A percentile compares a stretch with the other conserved stretches of the same genome.
Conservation (phyloP, 2,888 invertebrate genomes). For the Clostera curtula region DNA sequence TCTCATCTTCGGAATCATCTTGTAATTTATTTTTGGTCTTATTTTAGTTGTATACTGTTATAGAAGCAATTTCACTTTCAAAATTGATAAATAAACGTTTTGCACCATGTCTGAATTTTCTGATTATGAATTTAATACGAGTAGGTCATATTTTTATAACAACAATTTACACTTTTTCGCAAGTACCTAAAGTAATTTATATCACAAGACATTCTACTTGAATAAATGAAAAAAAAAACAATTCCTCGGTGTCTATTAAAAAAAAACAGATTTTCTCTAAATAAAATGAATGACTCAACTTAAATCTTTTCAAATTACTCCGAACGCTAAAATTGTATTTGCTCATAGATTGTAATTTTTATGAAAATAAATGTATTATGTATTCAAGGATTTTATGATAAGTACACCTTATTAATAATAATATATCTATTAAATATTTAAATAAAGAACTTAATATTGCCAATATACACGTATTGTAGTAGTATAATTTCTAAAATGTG, state of each 20-base stretch:
- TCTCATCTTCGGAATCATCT: no score
- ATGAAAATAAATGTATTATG: conserved; percentile 17
- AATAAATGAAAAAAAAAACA: no score
- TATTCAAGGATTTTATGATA: conserved; percentile 26
- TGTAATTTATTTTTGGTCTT: no score
- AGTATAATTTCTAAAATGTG: conserved; percentile 48
- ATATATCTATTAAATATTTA: conserved; percentile 35
- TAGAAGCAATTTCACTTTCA: no score
- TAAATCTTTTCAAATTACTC: conserved; percentile 13
- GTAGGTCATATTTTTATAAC: conserved; percentile 33
- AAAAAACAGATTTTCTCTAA: no score
- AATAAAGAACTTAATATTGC: conserved; percentile 29
- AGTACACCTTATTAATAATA: conserved; percentile 23
- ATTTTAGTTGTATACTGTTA: no score
- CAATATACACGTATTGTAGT: conserved; percentile 46
- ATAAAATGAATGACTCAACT: conserved; percentile 10
- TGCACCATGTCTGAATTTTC: no score
- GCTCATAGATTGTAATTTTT: conserved; percentile 30
- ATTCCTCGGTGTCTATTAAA: no score
- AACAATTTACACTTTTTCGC: conserved; percentile 30
- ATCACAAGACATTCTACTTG: no score
- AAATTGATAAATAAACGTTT: no score
- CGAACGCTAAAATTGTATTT: conserved; percentile 23
- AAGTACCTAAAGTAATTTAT: conserved; percentile 8
- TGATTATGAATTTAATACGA: conserved; percentile 22